Base-by-base conservation (phyloP, 2,888 invertebrate genomes). In the Mechanitis messenoides region DNA sequence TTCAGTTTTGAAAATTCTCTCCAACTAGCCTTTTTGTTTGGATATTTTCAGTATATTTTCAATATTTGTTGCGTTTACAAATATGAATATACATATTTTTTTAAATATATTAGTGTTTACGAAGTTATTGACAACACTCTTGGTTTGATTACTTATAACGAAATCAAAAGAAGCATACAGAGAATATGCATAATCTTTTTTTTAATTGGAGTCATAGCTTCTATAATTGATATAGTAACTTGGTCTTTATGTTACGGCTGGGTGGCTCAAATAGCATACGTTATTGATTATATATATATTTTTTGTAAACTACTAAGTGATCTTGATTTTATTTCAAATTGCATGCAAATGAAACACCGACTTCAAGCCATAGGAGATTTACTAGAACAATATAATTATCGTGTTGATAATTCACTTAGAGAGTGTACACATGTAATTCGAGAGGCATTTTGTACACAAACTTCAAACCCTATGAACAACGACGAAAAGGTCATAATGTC, bases 41-140 rank as follows among this genome's bases (percentile, higher is more conserved):
- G 62, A 7, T 70, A 64, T 33, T 9, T 65, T 2, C 66, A 69
- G 47, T 70, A 67, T 33, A 46, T 68, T 0, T 53, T 60, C 9
- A 67, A 67, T 58, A 33, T 67, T 3, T 60, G 60, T n/a, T 67
- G 64, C 33, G 68, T 70, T 28, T 62, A 61, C 31, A 69, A 66
- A 56, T 68, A 68, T 12, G 69, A 65, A 1, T 59, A 65, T 5
- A 55, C 66, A 3, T 12, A 45, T 1, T 59, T 58, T 12, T 53
- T 69, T 20, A 20, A 65, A 1, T 69, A 71, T 35, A 60, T 68
- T 33, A 57, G 38, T 11, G 35, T 63, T 1, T 72, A 66, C 33
- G 65, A 69, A n/a, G 46, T 62, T 6, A 62, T 71, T 6, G 71
- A 72, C 11, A 65, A 45, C 47, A 58, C 57, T 12, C 61, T 68